Conservation (phyloP, 2,113 vertebrate species). For the Periophthalmodon schlosseri region DNA sequence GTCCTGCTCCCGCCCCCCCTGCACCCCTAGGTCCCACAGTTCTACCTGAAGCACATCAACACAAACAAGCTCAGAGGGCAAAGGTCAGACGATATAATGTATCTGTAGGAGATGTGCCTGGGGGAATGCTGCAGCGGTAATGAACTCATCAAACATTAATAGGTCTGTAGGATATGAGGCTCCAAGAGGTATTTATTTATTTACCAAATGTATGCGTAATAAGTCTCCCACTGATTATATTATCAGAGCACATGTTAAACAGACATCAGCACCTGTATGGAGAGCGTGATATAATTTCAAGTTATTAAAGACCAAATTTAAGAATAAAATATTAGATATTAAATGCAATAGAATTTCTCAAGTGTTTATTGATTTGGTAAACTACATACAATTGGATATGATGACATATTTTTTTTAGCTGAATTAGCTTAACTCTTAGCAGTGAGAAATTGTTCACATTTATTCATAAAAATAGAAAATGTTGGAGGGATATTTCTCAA, state of each 20-base stretch:
- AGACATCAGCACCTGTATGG: too few relatives aligned
- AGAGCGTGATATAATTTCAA: too few relatives aligned
- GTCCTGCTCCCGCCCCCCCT: constrained; percentile 32
- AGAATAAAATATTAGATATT: too few relatives aligned
- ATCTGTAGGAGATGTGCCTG: constrained; percentile 19
- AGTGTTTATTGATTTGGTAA: too few relatives aligned
- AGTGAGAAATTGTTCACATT: background rate
- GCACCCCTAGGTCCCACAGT: constrained; percentile 69
- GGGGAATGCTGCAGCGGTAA: constrained; percentile 48
- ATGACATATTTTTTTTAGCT: too few relatives aligned
- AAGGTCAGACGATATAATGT: constrained; percentile 19
- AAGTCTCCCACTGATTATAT: constrained; percentile 9
- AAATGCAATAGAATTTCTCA: too few relatives aligned
- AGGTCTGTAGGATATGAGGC: constrained; percentile 30
- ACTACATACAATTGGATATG: too few relatives aligned
- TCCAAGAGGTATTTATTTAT: constrained; percentile 30
- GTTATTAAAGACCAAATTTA: too few relatives aligned
- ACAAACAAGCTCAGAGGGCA: constrained; percentile 15
- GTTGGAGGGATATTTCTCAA: too few relatives aligned
- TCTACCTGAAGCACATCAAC: constrained; percentile 72
- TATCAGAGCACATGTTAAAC: background rate
- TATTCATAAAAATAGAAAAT: background rate
- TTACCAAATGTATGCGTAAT: constrained; percentile 21
- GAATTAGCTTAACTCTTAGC: too few relatives aligned
- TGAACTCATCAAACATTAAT: constrained; percentile 65